phyloP scores from a whole-genome alignment of 1,140 invertebrate genomes.

The Armadillidium nasatum region DNA sequence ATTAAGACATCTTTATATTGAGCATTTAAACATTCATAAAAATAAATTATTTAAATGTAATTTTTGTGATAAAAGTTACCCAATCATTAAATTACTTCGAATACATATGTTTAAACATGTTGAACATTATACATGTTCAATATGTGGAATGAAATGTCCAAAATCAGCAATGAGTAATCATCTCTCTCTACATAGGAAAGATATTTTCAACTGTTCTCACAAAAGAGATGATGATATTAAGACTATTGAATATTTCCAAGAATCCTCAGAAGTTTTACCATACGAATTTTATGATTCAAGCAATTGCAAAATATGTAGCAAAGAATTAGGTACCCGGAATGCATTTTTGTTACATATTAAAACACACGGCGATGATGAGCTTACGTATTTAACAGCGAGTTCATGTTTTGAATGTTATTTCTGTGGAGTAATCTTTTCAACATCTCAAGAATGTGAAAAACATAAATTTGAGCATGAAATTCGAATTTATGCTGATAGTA shows the following conservation, averaged over 20 bases:
- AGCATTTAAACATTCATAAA: neutral
- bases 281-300: neutral
- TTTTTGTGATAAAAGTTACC: neutral
- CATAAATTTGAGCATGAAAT: neutral
- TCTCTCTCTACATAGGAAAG: neutral
- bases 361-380: neutral
- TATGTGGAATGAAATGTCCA: neutral
- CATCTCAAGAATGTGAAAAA: neutral
- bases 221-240: neutral
- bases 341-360: neutral
- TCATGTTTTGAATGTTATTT: neutral
- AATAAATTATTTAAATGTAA: constrained; percentile 1
- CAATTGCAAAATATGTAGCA: neutral
- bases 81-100: neutral
- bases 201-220: neutral
- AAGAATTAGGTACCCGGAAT: neutral
- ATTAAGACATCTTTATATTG: neutral
- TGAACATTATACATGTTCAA: neutral
- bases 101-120: neutral
- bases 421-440: neutral
- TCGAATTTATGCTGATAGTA: neutral
- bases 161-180: neutral
- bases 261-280: neutral
- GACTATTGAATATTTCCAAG: neutral
- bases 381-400: neutral